Conservation (phyloP, 2,797 vertebrate genomes). For the Anabacerthia variegaticeps region DNA sequence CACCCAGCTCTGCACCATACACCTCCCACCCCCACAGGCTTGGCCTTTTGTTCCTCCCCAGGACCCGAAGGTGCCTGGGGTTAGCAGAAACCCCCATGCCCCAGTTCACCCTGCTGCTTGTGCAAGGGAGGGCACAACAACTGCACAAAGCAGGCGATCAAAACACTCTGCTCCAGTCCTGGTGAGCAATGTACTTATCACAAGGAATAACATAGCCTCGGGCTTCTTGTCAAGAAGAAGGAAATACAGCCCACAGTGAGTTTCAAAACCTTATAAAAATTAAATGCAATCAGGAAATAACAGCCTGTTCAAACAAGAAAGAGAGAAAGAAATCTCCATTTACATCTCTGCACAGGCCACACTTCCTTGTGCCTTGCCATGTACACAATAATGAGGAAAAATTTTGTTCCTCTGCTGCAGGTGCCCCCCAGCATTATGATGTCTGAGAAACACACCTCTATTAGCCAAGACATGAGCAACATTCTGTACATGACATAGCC, state of each 20-base stretch:
- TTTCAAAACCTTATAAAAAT: not conserved
- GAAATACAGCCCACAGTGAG: not conserved
- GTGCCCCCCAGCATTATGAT: not conserved
- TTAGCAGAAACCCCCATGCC: not conserved
- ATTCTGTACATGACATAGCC: not conserved
- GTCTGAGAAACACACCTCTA: not conserved
- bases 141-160: accelerated
- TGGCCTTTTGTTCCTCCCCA: not conserved
- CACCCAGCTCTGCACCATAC: accelerated
- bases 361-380: not conserved
- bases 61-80: too few species aligned
- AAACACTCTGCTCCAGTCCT: not conserved
- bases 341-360: not conserved
- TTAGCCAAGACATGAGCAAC: not conserved
- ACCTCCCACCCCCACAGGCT: accelerated
- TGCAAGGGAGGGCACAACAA: accelerated
- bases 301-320: not conserved
- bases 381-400: not conserved
- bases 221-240: not conserved
- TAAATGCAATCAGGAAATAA: not conserved
- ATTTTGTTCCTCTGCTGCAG: not conserved
- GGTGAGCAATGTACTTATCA: not conserved
- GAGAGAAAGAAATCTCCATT: not conserved
- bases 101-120: accelerated
- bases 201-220: not conserved